These are phyloP conservation scores for Chaenogobius annularis DNA, from an alignment of 2,113 vertebrate species.

Conservation along the genomic window DNA sequence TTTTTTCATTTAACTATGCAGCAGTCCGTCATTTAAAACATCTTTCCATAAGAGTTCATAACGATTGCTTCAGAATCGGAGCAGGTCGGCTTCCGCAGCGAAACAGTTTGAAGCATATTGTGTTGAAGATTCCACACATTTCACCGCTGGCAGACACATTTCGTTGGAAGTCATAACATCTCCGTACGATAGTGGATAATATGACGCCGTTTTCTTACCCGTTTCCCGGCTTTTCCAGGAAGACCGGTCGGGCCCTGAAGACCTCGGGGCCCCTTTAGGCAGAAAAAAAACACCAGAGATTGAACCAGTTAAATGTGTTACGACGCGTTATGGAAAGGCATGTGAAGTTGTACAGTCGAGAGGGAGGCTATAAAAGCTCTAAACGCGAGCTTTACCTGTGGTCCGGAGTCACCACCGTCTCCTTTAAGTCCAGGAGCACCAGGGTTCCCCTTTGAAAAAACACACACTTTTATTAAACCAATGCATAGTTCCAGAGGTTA, in stretches of 20 bases:
- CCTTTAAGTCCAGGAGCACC: conserved; percentile 91
- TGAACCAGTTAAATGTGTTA: neutral
- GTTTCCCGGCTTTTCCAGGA: conserved; percentile 89
- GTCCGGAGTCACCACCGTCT: conserved; percentile 90
- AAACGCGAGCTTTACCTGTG: conserved; percentile 79
- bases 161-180: too few species aligned
- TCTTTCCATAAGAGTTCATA: too few species aligned
- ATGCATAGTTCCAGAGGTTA: neutral
- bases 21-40: too few species aligned
- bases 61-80: too few species aligned
- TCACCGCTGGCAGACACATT: too few species aligned
- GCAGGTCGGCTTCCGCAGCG: too few species aligned
- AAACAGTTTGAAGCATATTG: too few species aligned
- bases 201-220: conserved; percentile 76
- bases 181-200: neutral
- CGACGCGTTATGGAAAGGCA: neutral
- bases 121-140: too few species aligned
- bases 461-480: conserved; percentile 12
- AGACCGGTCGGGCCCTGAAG: conserved; percentile 86
- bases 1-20: too few species aligned
- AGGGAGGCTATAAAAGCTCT: neutral
- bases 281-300: conserved; percentile 5
- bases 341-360: neutral
- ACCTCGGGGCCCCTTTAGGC: conserved; percentile 89
- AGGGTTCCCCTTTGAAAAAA: conserved; percentile 83